Conservation (phyloP, 2,113 vertebrate species). For the Ivindomyrus marchei region DNA sequence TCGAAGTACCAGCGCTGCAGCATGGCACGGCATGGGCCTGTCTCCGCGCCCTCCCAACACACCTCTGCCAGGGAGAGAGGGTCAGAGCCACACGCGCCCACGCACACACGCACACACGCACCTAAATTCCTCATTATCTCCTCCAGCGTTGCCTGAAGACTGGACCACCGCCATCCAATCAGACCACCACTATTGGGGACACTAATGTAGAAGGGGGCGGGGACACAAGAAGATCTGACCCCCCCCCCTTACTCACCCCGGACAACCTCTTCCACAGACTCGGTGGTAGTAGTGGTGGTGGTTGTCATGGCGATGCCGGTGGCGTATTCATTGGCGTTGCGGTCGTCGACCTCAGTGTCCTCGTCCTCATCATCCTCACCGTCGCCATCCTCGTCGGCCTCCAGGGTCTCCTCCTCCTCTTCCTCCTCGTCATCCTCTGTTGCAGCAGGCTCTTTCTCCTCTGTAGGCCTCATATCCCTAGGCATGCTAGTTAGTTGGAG, state of each 20-base stretch:
- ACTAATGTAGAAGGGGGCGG: background rate
- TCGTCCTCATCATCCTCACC: constrained; percentile 69
- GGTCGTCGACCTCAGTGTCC: constrained; percentile 62
- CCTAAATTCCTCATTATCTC: background rate
- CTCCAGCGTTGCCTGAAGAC: background rate
- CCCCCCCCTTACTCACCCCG: constrained; percentile 70
- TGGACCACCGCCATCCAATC: background rate
- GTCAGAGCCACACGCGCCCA: constrained; percentile 29
- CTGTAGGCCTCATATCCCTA: constrained; percentile 66
- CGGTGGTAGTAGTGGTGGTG: constrained; percentile 86
- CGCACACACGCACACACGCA: constrained; percentile 7
- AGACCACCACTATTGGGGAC: background rate
- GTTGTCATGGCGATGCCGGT: constrained; percentile 86
- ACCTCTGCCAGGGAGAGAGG: constrained; percentile 85
- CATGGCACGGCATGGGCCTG: constrained; percentile 89
- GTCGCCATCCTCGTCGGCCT: constrained; percentile 64
- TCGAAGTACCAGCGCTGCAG: constrained; percentile 98
- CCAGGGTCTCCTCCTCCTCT: constrained; percentile 59
- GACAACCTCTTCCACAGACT: constrained; percentile 96
- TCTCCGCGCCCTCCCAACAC: constrained; percentile 92
- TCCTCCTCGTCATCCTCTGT: constrained; percentile 68
- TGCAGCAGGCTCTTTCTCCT: constrained; percentile 53
- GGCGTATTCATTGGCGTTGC: constrained; percentile 71
- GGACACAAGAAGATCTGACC: constrained; percentile 19
- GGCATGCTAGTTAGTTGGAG: constrained; percentile 65